phyloP scores from a whole-genome alignment of 2,113 vertebrate genomes.

The Saiga tatarica region DNA sequence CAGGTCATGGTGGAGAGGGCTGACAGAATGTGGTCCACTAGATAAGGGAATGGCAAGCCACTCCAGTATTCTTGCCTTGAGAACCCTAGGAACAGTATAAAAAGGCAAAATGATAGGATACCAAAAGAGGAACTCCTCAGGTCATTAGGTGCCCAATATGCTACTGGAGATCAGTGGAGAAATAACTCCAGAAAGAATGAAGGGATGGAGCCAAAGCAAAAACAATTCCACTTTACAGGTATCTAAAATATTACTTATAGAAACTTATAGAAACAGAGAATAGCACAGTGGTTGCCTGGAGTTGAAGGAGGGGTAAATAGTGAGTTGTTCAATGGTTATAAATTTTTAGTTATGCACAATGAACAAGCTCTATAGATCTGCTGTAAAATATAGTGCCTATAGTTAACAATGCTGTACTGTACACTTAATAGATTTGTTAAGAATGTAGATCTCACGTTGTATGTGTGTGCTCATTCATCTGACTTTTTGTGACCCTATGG shows the following conservation, averaged over 20 bases:
- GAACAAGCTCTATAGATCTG: neutral
- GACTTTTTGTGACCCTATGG: neutral
- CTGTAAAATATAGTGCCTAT: accelerated
- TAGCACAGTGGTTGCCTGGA: neutral
- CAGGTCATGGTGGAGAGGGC: too few relatives aligned
- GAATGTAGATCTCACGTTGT: neutral
- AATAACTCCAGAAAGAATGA: too few relatives aligned
- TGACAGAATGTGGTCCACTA: too few relatives aligned
- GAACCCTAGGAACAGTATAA: too few relatives aligned
- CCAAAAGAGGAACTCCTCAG: too few relatives aligned
- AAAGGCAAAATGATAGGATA: too few relatives aligned
- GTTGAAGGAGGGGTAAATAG: neutral
- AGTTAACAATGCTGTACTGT: neutral
- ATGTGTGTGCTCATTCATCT: neutral
- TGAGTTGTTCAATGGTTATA: neutral
- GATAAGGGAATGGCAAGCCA: too few relatives aligned
- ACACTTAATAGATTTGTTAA: neutral
- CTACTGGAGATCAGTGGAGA: too few relatives aligned
- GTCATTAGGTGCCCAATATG: too few relatives aligned
- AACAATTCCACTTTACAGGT: neutral
- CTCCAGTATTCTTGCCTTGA: too few relatives aligned
- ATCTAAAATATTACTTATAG: neutral
- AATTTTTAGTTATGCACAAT: neutral
- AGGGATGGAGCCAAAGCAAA: too few relatives aligned
- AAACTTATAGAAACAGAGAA: neutral